Percentiles rank a stretch among this genome's conserved stretches.
phyloP scores from a whole-genome alignment of 2,888 invertebrate species.

The Autographa gamma region DNA sequence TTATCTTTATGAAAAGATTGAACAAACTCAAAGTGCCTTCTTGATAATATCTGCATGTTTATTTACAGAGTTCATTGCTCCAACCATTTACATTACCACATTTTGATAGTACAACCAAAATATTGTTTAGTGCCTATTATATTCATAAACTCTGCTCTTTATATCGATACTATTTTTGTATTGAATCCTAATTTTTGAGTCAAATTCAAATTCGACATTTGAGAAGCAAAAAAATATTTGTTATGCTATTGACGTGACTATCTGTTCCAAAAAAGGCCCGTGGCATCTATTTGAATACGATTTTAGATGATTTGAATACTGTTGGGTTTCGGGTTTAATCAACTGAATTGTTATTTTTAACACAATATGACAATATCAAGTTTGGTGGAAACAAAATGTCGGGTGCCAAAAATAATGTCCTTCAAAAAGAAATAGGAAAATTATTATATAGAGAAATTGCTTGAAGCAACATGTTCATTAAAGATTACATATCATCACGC shows the following conservation, averaged over 20 bases:
- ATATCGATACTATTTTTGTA: conserved; percentile 33
- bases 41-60: too few relatives aligned
- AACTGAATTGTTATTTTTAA: too few relatives aligned
- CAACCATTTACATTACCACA: conserved; percentile 35
- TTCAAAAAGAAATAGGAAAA: too few relatives aligned
- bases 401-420: too few relatives aligned
- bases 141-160: conserved; percentile 26
- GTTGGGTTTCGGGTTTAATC: background rate
- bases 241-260: background rate
- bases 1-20: too few relatives aligned
- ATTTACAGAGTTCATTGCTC: background rate
- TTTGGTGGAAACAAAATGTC: too few relatives aligned
- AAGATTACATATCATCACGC: too few relatives aligned
- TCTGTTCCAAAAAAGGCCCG: background rate
- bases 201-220: background rate
- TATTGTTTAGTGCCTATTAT: conserved; percentile 28
- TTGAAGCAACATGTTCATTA: too few relatives aligned
- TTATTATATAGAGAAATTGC: too few relatives aligned
- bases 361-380: too few relatives aligned
- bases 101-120: conserved; percentile 35
- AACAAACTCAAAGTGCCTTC: too few relatives aligned
- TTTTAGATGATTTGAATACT: background rate
- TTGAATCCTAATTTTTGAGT: background rate
- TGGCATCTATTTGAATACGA: background rate
- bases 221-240: background rate